phyloP scores from a whole-genome alignment of 2,113 vertebrate species.

The Cyrtonyx montezumae region DNA sequence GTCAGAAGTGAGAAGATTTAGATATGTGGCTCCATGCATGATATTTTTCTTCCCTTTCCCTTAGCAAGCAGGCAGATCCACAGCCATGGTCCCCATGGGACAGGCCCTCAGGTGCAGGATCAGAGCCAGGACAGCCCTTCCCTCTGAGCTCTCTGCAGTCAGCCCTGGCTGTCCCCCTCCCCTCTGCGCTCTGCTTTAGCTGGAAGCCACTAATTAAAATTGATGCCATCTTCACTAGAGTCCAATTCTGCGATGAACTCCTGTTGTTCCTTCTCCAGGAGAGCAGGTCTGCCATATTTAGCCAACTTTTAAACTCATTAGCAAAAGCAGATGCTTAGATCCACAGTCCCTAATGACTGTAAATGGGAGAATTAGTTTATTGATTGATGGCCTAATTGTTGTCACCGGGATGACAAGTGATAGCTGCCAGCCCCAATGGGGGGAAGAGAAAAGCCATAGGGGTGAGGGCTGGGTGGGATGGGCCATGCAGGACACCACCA shows the following conservation, averaged over 20 bases:
- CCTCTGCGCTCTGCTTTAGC: not conserved
- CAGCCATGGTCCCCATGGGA: not conserved
- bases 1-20: not conserved
- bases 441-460: not conserved
- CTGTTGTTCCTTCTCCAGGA: not conserved
- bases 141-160: no score
- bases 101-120: not conserved
- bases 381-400: slow-evolving; percentile 67
- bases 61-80: accelerated
- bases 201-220: slow-evolving; percentile 45
- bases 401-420: slow-evolving; percentile 22
- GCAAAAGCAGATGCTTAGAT: slow-evolving; percentile 51
- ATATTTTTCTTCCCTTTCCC: not conserved
- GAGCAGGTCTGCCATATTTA: slow-evolving; percentile 47
- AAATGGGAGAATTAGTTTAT: slow-evolving; percentile 65
- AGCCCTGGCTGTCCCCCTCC: not conserved
- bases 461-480: not conserved
- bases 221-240: slow-evolving; percentile 1
- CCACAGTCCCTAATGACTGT: slow-evolving; percentile 56
- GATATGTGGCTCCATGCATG: accelerated
- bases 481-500: not conserved
- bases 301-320: slow-evolving; percentile 63
- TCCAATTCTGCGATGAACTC: slow-evolving; percentile 25
- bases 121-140: not conserved
- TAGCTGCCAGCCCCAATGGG: not conserved